Conservation (phyloP, 2,888 invertebrate species). For the Rhorus exstirpatorius region DNA sequence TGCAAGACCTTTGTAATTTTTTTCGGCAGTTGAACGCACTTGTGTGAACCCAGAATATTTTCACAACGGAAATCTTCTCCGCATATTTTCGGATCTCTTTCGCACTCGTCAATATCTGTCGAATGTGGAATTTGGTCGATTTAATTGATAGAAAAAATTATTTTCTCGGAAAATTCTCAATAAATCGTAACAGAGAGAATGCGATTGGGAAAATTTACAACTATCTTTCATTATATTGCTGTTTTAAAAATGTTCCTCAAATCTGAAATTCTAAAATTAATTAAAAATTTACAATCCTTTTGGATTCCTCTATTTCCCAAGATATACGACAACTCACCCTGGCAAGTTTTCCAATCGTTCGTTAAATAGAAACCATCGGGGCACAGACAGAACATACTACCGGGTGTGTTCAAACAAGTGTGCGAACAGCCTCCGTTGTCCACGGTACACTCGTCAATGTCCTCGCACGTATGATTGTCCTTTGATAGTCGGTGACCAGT, state of each 20-base stretch:
- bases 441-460: conserved; percentile 87
- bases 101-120: conserved; percentile 89
- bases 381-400: conserved; percentile 84
- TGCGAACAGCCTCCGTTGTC: conserved; percentile 88
- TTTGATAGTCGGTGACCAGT: conserved; percentile 88
- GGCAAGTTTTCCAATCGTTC: conserved; percentile 81
- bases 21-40: conserved; percentile 76
- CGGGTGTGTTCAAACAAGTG: conserved; percentile 88
- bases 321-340: conserved; percentile 74
- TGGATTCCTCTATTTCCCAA: background rate
- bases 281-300: background rate
- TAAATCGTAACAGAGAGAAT: background rate
- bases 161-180: background rate
- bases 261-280: background rate
- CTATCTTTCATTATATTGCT: no score
- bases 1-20: conserved; percentile 79
- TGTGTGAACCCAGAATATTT: conserved; percentile 87
- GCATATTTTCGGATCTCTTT: conserved; percentile 76
- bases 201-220: no score
- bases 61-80: conserved; percentile 82
- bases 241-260: no score
- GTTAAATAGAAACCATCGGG: conserved; percentile 81
- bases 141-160: background rate
- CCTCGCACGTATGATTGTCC: conserved; percentile 88
- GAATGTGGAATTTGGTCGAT: conserved; percentile 27